These are phyloP conservation scores for Rhimphoctona megacephalus DNA, from an alignment of 2,888 invertebrate genomes.

Conservation along the genomic window DNA sequence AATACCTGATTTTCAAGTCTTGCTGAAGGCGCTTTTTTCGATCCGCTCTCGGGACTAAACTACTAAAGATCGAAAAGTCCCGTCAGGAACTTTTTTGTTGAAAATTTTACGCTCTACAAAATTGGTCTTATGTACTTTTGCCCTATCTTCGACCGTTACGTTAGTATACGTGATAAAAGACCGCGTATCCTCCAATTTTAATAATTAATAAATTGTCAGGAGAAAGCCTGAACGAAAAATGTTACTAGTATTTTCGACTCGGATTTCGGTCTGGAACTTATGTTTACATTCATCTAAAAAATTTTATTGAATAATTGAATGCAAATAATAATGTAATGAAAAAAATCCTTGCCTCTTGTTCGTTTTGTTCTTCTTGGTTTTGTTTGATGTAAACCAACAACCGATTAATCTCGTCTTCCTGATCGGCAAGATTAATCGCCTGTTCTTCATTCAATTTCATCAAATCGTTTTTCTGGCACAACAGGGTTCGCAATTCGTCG, in stretches of 20 bases:
- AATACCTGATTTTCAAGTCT: no score
- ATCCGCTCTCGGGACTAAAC: no score
- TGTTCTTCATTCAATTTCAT: constrained; percentile 71
- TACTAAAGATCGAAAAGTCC: no score
- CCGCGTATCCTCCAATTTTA: not conserved
- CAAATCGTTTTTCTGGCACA: constrained; percentile 73
- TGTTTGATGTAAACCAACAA: constrained; percentile 74
- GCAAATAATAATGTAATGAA: not conserved
- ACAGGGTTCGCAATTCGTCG: constrained; percentile 54
- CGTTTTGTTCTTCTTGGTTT: constrained; percentile 66
- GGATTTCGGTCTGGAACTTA: not conserved
- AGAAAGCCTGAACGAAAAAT: no score
- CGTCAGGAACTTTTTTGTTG: no score
- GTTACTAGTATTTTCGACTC: not conserved
- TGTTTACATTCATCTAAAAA: not conserved
- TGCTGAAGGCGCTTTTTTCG: no score
- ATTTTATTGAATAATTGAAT: not conserved
- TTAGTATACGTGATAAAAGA: not conserved
- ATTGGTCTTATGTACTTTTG: no score
- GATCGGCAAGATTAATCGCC: constrained; percentile 68
- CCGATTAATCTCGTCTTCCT: constrained; percentile 78
- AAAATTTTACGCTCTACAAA: no score
- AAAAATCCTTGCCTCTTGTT: constrained; percentile 71
- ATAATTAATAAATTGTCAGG: no score
- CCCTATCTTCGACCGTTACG: no score